A percentile compares a stretch with the other conserved stretches of the same genome.
Evolutionary conservation across 92 coral and sea anemone genomes (phyloP).

Genomic region (Palythoa grandis): DNA sequence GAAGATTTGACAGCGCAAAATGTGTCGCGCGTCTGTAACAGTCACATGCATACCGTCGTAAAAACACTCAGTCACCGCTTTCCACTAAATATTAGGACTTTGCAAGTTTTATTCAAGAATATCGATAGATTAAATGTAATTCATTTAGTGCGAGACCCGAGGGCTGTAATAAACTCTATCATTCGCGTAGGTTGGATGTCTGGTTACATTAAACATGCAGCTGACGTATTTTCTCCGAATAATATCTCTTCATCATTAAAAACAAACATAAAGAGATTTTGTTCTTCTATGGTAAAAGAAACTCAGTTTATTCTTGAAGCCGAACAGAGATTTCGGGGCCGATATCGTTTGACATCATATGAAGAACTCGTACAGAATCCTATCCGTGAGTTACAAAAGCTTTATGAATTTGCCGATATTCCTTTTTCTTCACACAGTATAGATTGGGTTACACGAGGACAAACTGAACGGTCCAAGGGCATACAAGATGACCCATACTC

Average conservation of each 20-base stretch:
- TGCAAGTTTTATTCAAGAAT: slow-evolving; percentile 34
- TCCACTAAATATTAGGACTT: slow-evolving; percentile 44
- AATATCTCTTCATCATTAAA: slow-evolving; percentile 32
- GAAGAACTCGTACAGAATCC: slow-evolving; percentile 71
- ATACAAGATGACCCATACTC: slow-evolving; percentile 50
- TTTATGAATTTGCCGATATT: slow-evolving; percentile 70
- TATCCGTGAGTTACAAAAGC: slow-evolving; percentile 40
- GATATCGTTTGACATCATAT: slow-evolving; percentile 68
- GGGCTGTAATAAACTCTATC: slow-evolving; percentile 84
- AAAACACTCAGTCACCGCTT: slow-evolving; percentile 79
- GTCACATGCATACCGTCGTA: slow-evolving; percentile 56
- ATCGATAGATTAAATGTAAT: slow-evolving; percentile 60
- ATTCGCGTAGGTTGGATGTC: slow-evolving; percentile 81
- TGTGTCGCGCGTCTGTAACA: slow-evolving; percentile 67
- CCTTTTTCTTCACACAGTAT: slow-evolving; percentile 49
- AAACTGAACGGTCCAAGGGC: neutral
- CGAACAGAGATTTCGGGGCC: slow-evolving; percentile 47
- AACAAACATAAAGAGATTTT: slow-evolving; percentile 63
- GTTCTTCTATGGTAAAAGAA: slow-evolving; percentile 61
- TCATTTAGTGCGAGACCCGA: slow-evolving; percentile 92
- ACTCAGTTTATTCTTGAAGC: slow-evolving; percentile 64
- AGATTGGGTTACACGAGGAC: slow-evolving; percentile 52
- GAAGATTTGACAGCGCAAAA: slow-evolving; percentile 57
- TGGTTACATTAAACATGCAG: slow-evolving; percentile 33
- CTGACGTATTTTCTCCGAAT: neutral